These are phyloP conservation scores for Caerostris darwini DNA, from an alignment of 1,140 invertebrate genomes.

Conservation along the genomic window DNA sequence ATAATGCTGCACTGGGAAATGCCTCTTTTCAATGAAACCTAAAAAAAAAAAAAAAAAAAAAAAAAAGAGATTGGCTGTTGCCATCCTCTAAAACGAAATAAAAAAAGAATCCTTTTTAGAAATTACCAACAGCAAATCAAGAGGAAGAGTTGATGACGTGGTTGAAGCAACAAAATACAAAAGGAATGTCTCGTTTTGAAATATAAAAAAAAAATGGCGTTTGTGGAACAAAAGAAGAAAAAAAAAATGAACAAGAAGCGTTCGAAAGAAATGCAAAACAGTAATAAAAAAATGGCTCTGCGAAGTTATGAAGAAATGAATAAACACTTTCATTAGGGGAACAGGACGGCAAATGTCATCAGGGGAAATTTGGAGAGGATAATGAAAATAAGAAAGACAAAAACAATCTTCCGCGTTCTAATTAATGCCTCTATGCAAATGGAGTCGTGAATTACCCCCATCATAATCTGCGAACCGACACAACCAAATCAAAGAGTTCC, in stretches of 20 bases:
- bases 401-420: constrained; percentile 60
- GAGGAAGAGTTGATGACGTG: constrained; percentile 45
- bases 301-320: constrained; percentile 70
- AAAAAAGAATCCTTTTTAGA: not conserved
- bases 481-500: constrained; percentile 77
- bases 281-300: constrained; percentile 9
- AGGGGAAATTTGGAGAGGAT: constrained; percentile 74
- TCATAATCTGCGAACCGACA: constrained; percentile 77
- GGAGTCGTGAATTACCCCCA: constrained; percentile 60
- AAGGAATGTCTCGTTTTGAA: constrained; percentile 23
- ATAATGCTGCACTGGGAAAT: not conserved
- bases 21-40: not conserved
- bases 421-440: constrained; percentile 76
- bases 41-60: not conserved
- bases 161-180: not conserved
- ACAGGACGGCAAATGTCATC: constrained; percentile 51
- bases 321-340: constrained; percentile 69
- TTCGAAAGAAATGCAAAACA: constrained; percentile 39
- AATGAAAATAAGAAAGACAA: constrained; percentile 73
- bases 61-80: constrained; percentile 48
- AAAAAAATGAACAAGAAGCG: constrained; percentile 2
- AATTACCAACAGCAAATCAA: constrained; percentile 65
- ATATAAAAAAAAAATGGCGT: not conserved
- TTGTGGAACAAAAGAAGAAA: not conserved
- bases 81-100: constrained; percentile 7